A percentile compares a stretch with the other conserved stretches of the same genome.
Conservation (phyloP, 2,113 vertebrate species). For the Corythaeola cristata region DNA sequence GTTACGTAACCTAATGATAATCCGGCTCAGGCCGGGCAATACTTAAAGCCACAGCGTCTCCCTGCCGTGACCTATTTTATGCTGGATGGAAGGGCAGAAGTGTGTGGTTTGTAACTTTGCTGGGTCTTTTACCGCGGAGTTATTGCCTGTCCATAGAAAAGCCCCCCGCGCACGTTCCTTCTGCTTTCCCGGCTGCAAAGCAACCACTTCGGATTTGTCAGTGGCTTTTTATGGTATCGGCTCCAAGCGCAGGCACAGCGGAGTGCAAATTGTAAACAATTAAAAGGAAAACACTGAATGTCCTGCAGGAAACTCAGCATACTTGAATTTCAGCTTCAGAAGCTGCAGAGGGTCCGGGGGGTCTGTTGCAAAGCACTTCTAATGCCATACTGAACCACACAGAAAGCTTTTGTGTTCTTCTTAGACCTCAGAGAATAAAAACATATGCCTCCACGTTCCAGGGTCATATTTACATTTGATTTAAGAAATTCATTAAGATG, state of each 20-base stretch:
- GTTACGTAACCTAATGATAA: slow-evolving; percentile 63
- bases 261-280: slow-evolving; percentile 15
- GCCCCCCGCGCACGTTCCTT: not conserved
- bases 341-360: not conserved
- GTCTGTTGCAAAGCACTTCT: not conserved
- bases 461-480: not conserved
- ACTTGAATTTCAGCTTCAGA: not conserved
- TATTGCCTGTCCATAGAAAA: not conserved
- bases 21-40: slow-evolving; percentile 44
- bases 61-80: slow-evolving; percentile 38
- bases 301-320: not conserved
- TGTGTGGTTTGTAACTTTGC: not conserved
- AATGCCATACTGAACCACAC: not conserved
- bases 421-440: not conserved
- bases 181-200: not conserved
- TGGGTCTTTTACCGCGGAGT: not conserved
- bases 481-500: not conserved
- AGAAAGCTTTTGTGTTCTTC: not conserved
- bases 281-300: not conserved
- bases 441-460: not conserved
- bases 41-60: slow-evolving; percentile 44
- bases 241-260: not conserved
- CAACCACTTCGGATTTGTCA: not conserved
- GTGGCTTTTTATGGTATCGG: not conserved
- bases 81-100: not conserved